phyloP scores from a whole-genome alignment of 1,140 invertebrate species.

The Drosophila eugracilis region DNA sequence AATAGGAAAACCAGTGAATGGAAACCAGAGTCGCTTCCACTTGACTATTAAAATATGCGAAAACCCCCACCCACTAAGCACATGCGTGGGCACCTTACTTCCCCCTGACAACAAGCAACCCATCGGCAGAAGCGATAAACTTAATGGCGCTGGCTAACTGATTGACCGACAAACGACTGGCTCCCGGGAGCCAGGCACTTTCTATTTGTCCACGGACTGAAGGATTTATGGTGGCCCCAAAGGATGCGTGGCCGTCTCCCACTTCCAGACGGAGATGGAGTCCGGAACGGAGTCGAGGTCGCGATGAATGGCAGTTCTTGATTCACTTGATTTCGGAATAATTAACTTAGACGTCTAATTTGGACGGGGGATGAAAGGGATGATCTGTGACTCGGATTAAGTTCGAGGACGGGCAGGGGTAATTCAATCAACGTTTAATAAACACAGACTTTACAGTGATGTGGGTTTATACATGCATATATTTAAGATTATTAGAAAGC shows the following conservation, averaged over 20 bases:
- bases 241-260: conserved; percentile 8
- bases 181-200: conserved; percentile 47
- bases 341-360: conserved; percentile 71
- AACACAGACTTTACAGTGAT: background rate
- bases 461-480: background rate
- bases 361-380: background rate
- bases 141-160: conserved; percentile 66
- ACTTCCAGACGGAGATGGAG: conserved; percentile 21
- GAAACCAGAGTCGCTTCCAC: conserved; percentile 41
- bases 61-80: conserved; percentile 12
- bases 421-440: background rate
- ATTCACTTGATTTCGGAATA: conserved; percentile 73
- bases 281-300: conserved; percentile 26
- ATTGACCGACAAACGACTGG: conserved; percentile 39
- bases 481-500: background rate
- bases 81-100: conserved; percentile 22
- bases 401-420: background rate
- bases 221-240: conserved; percentile 43
- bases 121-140: conserved; percentile 63
- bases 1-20: background rate
- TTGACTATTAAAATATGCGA: conserved; percentile 83
- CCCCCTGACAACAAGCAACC: conserved; percentile 11
- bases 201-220: conserved; percentile 64
- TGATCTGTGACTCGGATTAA: conserved; percentile 5
- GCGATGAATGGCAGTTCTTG: conserved; percentile 71